Conservation (phyloP, 2,797 vertebrate species). For the Neostethus bicornis region DNA sequence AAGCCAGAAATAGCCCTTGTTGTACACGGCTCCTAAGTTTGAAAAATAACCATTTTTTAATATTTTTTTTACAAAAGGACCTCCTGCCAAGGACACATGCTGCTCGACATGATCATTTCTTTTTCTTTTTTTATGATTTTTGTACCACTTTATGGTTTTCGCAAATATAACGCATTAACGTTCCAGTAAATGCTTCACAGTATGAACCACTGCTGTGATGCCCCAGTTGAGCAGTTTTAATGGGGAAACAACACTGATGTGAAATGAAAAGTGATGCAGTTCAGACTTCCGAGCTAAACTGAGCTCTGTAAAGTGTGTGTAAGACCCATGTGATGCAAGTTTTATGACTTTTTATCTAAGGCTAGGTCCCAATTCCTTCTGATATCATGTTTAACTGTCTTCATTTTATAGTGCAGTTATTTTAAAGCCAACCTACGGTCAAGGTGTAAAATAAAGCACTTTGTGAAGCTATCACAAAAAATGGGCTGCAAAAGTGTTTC, state of each 20-base stretch:
- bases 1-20: not conserved
- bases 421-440: not conserved
- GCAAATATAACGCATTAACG: not conserved
- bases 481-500: not conserved
- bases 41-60: not conserved
- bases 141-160: not conserved
- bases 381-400: not conserved
- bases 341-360: not conserved
- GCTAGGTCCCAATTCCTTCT: not conserved
- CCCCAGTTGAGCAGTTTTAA: not conserved
- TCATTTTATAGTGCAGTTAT: not conserved
- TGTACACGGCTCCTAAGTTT: not conserved
- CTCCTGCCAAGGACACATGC: not conserved
- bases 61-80: not conserved
- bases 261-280: not conserved
- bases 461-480: not conserved
- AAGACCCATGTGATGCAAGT: not conserved
- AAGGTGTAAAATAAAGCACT: not conserved
- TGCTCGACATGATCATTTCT: not conserved
- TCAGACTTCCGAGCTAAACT: not conserved
- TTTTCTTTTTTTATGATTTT: not conserved
- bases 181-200: not conserved
- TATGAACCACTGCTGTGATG: not conserved
- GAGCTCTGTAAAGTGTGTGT: constrained; percentile 5
- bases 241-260: not conserved